Conservation (phyloP, 1,140 invertebrate genomes). For the Metopolophium dirhodum region DNA sequence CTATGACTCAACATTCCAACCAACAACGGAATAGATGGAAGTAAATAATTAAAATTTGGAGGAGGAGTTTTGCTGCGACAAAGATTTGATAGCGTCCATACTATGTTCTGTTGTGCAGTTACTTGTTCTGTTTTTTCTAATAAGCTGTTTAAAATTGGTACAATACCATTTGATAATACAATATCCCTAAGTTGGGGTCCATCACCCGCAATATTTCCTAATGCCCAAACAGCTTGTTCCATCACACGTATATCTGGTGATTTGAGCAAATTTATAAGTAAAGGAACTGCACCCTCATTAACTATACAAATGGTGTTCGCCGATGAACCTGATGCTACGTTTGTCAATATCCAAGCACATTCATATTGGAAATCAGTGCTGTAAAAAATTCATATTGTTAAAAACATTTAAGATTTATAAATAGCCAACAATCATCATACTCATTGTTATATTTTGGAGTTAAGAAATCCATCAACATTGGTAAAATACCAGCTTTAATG, state of each 20-base stretch:
- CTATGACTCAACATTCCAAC: constrained; percentile 76
- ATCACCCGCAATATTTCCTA: constrained; percentile 97
- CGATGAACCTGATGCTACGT: constrained; percentile 85
- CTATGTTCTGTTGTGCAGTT: constrained; percentile 71
- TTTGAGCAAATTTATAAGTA: constrained; percentile 78
- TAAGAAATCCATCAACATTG: constrained; percentile 78
- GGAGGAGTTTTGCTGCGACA: constrained; percentile 91
- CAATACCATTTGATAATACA: constrained; percentile 71
- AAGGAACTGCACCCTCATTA: constrained; percentile 81
- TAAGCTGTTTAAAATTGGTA: constrained; percentile 63
- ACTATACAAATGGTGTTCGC: constrained; percentile 75
- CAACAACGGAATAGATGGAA: constrained; percentile 82
- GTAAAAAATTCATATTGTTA: constrained; percentile 60
- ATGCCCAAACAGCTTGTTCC: constrained; percentile 97
- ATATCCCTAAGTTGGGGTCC: constrained; percentile 78
- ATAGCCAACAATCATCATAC: constrained; percentile 16
- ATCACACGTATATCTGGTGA: constrained; percentile 80
- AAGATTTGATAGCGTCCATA: constrained; percentile 92
- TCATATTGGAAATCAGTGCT: constrained; percentile 94
- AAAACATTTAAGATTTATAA: background rate
- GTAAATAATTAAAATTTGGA: constrained; percentile 77
- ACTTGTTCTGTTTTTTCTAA: constrained; percentile 10
- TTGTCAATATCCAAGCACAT: constrained; percentile 97
- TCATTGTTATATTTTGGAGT: constrained; percentile 42
- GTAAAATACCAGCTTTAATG: constrained; percentile 86